These are phyloP conservation scores for Larimichthys crocea DNA, from an alignment of 2,113 vertebrate genomes.

Conservation along the genomic window DNA sequence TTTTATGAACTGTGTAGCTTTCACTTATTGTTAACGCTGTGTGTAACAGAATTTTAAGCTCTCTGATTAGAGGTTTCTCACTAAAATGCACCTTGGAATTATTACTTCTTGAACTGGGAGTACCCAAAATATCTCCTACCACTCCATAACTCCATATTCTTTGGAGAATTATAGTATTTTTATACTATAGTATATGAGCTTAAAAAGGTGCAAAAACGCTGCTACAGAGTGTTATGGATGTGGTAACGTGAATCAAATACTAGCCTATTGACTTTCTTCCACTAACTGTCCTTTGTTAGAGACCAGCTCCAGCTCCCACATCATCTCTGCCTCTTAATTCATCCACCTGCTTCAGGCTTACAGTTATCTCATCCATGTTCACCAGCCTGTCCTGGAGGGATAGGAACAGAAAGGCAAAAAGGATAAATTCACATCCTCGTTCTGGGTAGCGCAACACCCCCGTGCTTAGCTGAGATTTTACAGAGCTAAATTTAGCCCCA, in stretches of 20 bases:
- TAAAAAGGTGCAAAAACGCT: slow-evolving; percentile 14
- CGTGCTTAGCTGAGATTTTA: slow-evolving; percentile 54
- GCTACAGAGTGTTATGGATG: background rate
- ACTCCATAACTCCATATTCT: background rate
- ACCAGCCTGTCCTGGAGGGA: slow-evolving; percentile 63
- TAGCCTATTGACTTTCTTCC: background rate
- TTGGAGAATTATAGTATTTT: background rate
- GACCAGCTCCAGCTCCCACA: slow-evolving; percentile 5
- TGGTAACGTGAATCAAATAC: background rate
- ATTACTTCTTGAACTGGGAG: background rate
- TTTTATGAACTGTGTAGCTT: background rate
- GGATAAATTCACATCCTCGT: slow-evolving; percentile 64
- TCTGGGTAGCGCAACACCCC: slow-evolving; percentile 38
- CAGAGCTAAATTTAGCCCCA: slow-evolving; percentile 72
- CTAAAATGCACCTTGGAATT: background rate
- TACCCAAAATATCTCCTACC: background rate
- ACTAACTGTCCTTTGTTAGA: slow-evolving; percentile 4
- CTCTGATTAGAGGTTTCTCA: background rate
- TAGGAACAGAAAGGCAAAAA: slow-evolving; percentile 64
- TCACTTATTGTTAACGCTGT: background rate
- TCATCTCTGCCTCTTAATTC: slow-evolving; percentile 22
- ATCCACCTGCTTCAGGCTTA: slow-evolving; percentile 42
- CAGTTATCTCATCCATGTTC: slow-evolving; percentile 45
- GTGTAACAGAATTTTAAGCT: background rate
- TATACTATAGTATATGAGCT: background rate